These are phyloP conservation scores for Oreortyx pictus DNA, from an alignment of 2,797 vertebrate species.

Conservation along the genomic window DNA sequence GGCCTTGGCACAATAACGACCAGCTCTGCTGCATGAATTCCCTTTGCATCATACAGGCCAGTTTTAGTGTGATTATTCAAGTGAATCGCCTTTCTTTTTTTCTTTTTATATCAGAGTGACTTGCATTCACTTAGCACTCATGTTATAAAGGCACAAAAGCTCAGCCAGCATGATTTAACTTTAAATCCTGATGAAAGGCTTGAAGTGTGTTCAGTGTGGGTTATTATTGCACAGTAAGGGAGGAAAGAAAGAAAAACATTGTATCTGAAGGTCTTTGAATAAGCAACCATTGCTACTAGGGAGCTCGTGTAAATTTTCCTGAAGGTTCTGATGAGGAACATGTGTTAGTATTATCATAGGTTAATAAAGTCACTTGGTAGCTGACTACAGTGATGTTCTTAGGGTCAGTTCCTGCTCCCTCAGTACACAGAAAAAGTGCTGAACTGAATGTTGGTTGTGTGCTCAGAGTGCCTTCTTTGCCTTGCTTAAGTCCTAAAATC, in stretches of 20 bases:
- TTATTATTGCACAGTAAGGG: background rate
- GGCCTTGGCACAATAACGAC: background rate
- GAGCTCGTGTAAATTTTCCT: background rate
- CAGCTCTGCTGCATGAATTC: background rate
- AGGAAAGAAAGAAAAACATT: background rate
- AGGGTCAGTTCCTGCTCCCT: background rate
- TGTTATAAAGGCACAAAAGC: background rate
- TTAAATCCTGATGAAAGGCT: conserved; percentile 21
- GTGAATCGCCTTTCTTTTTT: background rate
- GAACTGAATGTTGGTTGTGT: background rate
- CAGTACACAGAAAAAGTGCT: background rate
- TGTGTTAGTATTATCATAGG: background rate
- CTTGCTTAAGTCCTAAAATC: background rate
- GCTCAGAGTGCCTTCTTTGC: background rate
- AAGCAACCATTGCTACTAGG: background rate
- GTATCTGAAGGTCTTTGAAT: background rate
- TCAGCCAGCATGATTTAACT: background rate
- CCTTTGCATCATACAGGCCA: too few relatives aligned
- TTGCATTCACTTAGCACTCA: background rate
- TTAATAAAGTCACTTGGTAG: background rate
- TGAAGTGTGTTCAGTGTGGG: background rate
- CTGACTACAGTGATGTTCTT: background rate
- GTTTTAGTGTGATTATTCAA: background rate
- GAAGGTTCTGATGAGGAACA: accelerated
- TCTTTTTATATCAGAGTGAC: background rate